A percentile compares a stretch with the other conserved stretches of the same genome.
Evolutionary conservation across 2,888 invertebrate genomes (phyloP).

Genomic region (Gymnosoma rotundatum): DNA sequence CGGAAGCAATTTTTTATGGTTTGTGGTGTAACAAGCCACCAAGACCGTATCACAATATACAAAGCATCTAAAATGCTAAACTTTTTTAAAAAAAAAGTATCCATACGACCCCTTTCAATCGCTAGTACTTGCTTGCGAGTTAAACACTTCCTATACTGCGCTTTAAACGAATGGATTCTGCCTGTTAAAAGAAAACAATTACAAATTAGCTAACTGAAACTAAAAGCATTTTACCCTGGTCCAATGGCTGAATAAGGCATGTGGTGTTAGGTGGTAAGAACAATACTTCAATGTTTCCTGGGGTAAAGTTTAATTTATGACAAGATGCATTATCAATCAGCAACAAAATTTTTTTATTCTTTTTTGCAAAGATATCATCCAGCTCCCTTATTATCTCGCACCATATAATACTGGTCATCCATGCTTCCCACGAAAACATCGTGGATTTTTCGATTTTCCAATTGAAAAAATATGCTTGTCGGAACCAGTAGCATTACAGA

Average conservation of each 20-base stretch:
- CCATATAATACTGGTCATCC: conserved; percentile 44
- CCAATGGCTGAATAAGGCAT: neutral
- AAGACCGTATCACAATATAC: neutral
- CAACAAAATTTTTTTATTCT: conserved; percentile 8
- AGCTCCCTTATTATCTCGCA: conserved; percentile 24
- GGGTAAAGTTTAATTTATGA: neutral
- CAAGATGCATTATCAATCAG: conserved; percentile 18
- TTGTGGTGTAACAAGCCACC: conserved; percentile 2
- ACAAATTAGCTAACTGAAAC: neutral
- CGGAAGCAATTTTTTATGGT: neutral
- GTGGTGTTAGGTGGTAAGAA: neutral
- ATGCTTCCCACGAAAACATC: conserved; percentile 32
- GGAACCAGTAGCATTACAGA: neutral
- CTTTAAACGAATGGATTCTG: neutral
- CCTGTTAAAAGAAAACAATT: neutral
- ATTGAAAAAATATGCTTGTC: conserved; percentile 16
- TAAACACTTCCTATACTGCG: conserved; percentile 29
- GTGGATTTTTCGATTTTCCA: conserved; percentile 18
- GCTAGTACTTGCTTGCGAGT: conserved; percentile 9
- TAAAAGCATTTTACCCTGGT: neutral
- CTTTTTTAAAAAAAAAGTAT: conserved; percentile 33
- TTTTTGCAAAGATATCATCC: conserved; percentile 15
- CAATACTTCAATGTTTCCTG: neutral
- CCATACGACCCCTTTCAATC: conserved; percentile 30
- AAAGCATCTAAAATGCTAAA: neutral